Conservation (phyloP, 2,113 vertebrate species). For the Catharus fuscescens region DNA sequence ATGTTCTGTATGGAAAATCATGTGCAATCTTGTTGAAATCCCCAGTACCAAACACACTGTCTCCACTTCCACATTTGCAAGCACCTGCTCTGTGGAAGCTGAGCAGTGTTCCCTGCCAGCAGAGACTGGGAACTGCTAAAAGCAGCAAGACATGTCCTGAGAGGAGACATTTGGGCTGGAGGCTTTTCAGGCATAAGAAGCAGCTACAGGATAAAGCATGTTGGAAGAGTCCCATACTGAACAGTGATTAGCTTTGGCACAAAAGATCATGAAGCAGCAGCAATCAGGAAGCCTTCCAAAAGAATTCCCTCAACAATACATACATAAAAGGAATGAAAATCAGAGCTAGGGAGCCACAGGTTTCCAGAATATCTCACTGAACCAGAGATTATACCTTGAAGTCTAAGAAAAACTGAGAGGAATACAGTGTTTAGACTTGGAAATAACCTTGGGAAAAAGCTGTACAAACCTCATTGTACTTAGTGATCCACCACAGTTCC, state of each 20-base stretch:
- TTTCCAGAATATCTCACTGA: background rate
- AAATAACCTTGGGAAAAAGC: background rate
- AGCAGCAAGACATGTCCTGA: background rate
- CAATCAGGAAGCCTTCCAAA: slow-evolving; percentile 24
- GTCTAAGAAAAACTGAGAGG: background rate
- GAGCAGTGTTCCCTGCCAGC: background rate
- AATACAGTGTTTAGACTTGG: background rate
- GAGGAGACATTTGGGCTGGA: background rate
- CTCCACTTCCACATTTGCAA: background rate
- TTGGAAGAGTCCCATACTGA: background rate
- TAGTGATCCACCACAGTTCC: background rate
- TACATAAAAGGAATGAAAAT: background rate
- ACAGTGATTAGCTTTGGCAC: background rate
- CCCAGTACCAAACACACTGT: background rate
- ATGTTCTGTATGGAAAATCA: background rate
- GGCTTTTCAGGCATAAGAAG: slow-evolving; percentile 4
- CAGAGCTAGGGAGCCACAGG: background rate
- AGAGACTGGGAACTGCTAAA: background rate
- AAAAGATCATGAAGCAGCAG: slow-evolving; percentile 12
- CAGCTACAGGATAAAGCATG: background rate
- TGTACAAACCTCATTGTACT: background rate
- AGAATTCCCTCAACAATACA: slow-evolving; percentile 2
- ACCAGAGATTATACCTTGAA: background rate
- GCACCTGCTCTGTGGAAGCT: background rate
- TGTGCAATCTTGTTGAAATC: background rate